Base-by-base conservation (phyloP, 2,797 vertebrate species). In the Micropoecilia bifurca region DNA sequence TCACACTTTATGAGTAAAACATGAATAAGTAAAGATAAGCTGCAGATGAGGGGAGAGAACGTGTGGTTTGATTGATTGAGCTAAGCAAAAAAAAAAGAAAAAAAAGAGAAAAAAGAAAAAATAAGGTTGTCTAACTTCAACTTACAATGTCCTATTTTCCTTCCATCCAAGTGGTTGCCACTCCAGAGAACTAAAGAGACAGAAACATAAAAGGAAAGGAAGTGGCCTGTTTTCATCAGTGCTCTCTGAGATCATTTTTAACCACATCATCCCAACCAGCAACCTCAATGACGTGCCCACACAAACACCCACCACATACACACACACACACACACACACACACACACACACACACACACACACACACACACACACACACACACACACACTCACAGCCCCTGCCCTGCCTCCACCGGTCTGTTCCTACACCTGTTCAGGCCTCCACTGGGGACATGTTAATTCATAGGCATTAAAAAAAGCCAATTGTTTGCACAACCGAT, bases 81-180 rank as follows among this genome's bases (percentile, higher is more conserved):
- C 89, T 91, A 93, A 94, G 82, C 77, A 93, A 93, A 95, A 94
- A 81, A 93, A 78, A 94, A 94, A 94, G 81, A 92, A 79, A 25
- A 25, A 95, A 82, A 93, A 78, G n/a, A n/a, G n/a, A n/a, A n/a
- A n/a, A n/a, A n/a, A n/a, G n/a, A 94, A 94, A 94, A 82, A 93
- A 79, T n/a, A 55, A 95, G 89, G 90, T 92, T 90, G 81, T 93
- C 89, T 93, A 94, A 91, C 91, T 92, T 91, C 90, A 91, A 96
- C 95, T 96, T 95, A 96, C 94, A 96, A 95, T 96, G 95, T 95
- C 94, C 95, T 92, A 96, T 96, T 96, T 96, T 96, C 93, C 94
- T 95, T 90, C 95, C 95, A 93, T 96, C 95, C 94, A 95, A 91
- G 94, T 96, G 95, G 95, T 92, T 95, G 92, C 94, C 95, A 95